Evolutionary conservation across 2,888 invertebrate species (phyloP), one percentile per base, ranked within the genome.

Genomic region (Parnassius mnemosyne): DNA sequence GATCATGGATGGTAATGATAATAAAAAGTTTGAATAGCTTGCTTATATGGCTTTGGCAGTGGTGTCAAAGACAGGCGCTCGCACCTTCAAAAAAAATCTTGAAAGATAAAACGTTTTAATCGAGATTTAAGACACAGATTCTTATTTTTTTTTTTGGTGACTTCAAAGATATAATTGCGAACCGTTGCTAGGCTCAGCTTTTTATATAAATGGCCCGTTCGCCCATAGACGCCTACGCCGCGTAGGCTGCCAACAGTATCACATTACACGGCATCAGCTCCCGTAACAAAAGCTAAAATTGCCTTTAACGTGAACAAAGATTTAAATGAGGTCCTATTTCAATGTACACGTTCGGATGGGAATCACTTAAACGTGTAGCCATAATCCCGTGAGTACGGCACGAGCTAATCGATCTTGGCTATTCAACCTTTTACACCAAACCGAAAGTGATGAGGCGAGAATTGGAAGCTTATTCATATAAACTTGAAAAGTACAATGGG

Each of bases 201-300:
- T 20, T 50, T 42, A 47, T 47, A 47, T 50, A 13, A 49, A 49
- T 16, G 53, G 51, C 61, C 55, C 59, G 61, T 52, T 61, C 61
- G 56, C 63, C 63, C 50, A 65, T 63, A 63, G 57, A 65, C 66
- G 59, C 63, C 61, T 57, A 63, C 66, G 53, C 12, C 44, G 66
- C 61, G 63, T 66, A 63, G 66, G 66, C 41, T 57, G 63, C 46
- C 66, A 59, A 58, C 55, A 63, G 63, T 49, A 49, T 66, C 50
- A 25, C 43, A 9, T 49, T 25, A n/a, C 41, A 42, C 49, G 13
- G 46, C 10, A 42, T 49, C 41, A 20, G 43, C 51, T 20, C 50
- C 16, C 42, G 11, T 51, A 51, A 51, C 50, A 51, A 43, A 57
- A 5, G 41, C 51, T 58, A 52, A 51, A 52, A 58, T 58, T 52